Percentiles rank a stretch among this genome's conserved stretches.
phyloP scores from a whole-genome alignment of 2,888 invertebrate genomes.

The Lamellibrachia satsuma region DNA sequence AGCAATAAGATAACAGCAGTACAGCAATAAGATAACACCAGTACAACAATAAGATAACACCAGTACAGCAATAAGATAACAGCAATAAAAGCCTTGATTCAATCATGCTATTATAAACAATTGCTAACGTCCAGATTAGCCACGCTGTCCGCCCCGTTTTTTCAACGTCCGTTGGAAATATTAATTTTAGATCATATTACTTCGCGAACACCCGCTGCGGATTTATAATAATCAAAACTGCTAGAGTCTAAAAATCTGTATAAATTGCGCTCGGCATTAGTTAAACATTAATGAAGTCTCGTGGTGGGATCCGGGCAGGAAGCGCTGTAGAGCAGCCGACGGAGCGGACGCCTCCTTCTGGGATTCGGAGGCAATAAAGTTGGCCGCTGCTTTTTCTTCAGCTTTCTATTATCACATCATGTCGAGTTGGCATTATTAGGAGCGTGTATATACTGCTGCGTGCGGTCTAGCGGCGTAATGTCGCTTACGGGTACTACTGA shows the following conservation, averaged over 20 bases:
- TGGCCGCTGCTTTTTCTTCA: neutral
- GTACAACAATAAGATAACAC: neutral
- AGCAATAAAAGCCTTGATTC: neutral
- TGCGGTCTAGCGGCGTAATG: no score
- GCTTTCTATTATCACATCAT: neutral
- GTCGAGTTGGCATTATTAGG: neutral
- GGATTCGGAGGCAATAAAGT: neutral
- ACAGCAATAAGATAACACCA: no score
- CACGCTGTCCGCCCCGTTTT: neutral
- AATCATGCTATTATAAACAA: neutral
- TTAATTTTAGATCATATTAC: neutral
- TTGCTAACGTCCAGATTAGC: neutral
- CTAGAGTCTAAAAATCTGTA: neutral
- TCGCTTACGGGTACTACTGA: no score
- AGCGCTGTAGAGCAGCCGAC: neutral
- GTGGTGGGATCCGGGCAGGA: neutral
- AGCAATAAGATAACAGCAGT: no score
- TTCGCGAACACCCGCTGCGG: neutral
- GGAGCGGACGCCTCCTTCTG: neutral
- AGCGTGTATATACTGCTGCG: neutral
- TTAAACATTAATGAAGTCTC: neutral
- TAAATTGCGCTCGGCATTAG: neutral
- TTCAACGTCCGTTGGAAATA: neutral
- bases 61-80: neutral
- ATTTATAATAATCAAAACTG: constrained; percentile 6